Evolutionary conservation across 2,888 invertebrate species (phyloP).

Genomic region (Timema podura): DNA sequence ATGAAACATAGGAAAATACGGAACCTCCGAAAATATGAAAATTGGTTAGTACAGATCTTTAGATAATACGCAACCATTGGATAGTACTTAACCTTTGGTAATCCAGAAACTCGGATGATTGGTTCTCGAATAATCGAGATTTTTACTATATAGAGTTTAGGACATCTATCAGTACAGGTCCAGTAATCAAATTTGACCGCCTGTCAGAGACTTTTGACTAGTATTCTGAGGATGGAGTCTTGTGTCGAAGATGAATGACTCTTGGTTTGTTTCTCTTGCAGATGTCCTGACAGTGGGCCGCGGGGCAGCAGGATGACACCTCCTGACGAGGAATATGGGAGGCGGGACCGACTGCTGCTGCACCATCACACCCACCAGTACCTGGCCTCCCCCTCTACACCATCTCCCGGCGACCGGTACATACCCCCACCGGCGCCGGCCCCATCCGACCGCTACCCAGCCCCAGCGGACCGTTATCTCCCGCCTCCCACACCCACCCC

Average conservation of each 20-base stretch:
- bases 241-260: not conserved
- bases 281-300: conserved; percentile 64
- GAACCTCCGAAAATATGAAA: no score
- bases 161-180: no score
- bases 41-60: no score
- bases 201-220: no score
- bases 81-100: no score
- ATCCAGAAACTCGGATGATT: no score
- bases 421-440: conserved; percentile 23
- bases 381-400: conserved; percentile 24
- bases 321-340: conserved; percentile 34
- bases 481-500: conserved; percentile 22
- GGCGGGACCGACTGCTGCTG: conserved; percentile 31
- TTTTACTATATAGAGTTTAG: no score
- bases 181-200: no score
- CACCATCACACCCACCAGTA: conserved; percentile 28
- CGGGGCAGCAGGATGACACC: conserved; percentile 60
- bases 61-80: no score
- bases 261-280: conserved; percentile 40
- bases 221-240: not conserved
- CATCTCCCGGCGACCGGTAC: conserved; percentile 20
- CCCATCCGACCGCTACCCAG: conserved; percentile 19
- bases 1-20: no score
- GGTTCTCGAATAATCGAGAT: no score
- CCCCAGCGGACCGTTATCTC: conserved; percentile 24